Base-by-base conservation (phyloP, 2,888 invertebrate genomes). In the Papilio gigon region DNA sequence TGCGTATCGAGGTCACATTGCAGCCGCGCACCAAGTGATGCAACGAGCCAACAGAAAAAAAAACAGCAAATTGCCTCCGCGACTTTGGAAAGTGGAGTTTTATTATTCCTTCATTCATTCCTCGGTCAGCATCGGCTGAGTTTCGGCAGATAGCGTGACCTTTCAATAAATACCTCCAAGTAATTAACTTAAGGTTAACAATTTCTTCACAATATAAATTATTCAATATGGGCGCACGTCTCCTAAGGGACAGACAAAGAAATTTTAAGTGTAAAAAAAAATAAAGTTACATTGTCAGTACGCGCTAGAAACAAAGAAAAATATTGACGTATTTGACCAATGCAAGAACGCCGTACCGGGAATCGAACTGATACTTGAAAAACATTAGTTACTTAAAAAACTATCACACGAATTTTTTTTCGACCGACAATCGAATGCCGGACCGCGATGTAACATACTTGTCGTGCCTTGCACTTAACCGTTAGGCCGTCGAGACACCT, bases 1-100 rank as follows among this genome's bases (percentile, higher is more conserved):
- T 80, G 84, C 75, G 83, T 85, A 90, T 84, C 86, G 90, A 87
- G 91, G 91, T 91, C 91, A 90, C 80, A 80, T 79, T 85, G 85
- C 85, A 82, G 74, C 75, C 85, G 72, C 71, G 74, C 47, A 47
- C 71, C 58, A 42, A 71, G 85, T 86, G 85, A 85, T 84, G 85
- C 85, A 86, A 86, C 80, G 73, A 62, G 35, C 35, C 76, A 77
- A 53, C 59, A 50, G 50, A 60, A 64, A 73, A 67, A 70, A 69
- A 73, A 74, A 72, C 72, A 71, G 80, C 81, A 83, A 84, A 82
- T 76, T 78, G 77, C 73, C 78, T 75, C 75, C 74, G 75, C 33
- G 70, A 74, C 76, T 80, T 84, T 84, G 84, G 86, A 85, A 87
- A 78, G 77, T 78, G 71, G 60, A 70, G 59, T 27, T 53, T 56